Evolutionary conservation across 2,113 vertebrate species (phyloP).

Genomic region (Ammodytes marinus): DNA sequence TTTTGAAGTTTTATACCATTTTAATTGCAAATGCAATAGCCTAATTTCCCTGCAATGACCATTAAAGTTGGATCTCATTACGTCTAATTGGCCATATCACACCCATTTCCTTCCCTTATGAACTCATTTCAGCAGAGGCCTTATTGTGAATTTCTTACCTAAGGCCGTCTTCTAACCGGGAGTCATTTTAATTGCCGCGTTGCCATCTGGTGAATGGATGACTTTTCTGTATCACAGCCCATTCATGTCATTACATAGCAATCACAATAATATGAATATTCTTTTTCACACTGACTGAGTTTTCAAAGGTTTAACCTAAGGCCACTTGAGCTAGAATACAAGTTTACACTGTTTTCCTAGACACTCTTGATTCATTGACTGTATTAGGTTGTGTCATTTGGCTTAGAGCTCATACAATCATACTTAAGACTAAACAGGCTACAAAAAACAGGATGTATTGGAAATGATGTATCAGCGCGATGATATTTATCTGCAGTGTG

Average conservation of each 20-base stretch:
- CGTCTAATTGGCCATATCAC: constrained; percentile 51
- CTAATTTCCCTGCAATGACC: constrained; percentile 32
- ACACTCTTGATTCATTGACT: constrained; percentile 1
- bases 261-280: not conserved
- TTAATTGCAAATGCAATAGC: constrained; percentile 20
- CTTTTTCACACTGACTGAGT: not conserved
- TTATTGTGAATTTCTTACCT: constrained; percentile 48
- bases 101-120: constrained; percentile 45
- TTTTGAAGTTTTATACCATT: constrained; percentile 4
- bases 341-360: not conserved
- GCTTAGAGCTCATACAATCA: not conserved
- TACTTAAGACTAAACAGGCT: not conserved
- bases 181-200: constrained; percentile 53
- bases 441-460: not conserved
- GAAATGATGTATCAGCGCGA: not conserved
- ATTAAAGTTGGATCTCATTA: constrained; percentile 56
- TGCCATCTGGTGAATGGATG: constrained; percentile 59
- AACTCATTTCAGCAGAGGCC: constrained; percentile 33
- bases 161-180: constrained; percentile 37
- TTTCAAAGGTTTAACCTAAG: constrained; percentile 38
- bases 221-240: constrained; percentile 27
- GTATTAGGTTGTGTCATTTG: not conserved
- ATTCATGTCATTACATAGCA: constrained; percentile 21
- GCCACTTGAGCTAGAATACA: not conserved
- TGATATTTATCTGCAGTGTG: not conserved